Base-by-base conservation (phyloP, 2,113 vertebrate genomes). In the Triplophysa tibetana region DNA sequence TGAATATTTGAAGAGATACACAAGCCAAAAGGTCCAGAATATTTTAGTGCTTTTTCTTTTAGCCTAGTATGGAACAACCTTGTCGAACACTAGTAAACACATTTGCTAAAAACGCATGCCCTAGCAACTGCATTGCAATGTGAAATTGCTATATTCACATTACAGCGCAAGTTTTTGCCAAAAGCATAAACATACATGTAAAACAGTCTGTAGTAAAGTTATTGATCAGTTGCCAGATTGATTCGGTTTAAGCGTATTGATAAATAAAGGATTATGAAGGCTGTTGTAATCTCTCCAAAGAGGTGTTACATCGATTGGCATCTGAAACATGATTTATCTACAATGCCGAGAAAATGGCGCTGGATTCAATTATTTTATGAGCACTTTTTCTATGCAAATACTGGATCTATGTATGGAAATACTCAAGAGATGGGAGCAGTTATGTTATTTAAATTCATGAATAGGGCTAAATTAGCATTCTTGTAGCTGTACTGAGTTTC, bases 231-330 rank as follows among this genome's bases (percentile, higher is more conserved):
- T 82, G 60, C 29, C 67, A 73, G 68, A 72, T 70, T 82, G 62
- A 77, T 43, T 23, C 33, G n/a, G 17, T 23, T 65, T 70, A 77
- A 21, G 54, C 67, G 48, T 8, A 72, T 82, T 64, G 66, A 64
- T 68, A 33, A 78, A 82, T 26, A 7, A 13, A 11, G 26, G 68
- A 78, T 82, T 82, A 74, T 62, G 33, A 33, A 54, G 43, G 67
- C n/a, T 1, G 13, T 74, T 16, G 52, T 79, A 78, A 78, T 79
- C 76, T 52, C 29, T 52, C 12, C 23, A 24, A 60, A 48, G 45
- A 65, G 3, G 58, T 60, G 60, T 38, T 19, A 4, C 81, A 52
- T 64, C 68, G n/a, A 73, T 78, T 74, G 68, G 75, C 62, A 63
- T n/a, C 76, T 58, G 21, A 70, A 83, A 70, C 24, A 33, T 50